Base-by-base conservation (phyloP, 2,113 vertebrate genomes). In the Castor canadensis region DNA sequence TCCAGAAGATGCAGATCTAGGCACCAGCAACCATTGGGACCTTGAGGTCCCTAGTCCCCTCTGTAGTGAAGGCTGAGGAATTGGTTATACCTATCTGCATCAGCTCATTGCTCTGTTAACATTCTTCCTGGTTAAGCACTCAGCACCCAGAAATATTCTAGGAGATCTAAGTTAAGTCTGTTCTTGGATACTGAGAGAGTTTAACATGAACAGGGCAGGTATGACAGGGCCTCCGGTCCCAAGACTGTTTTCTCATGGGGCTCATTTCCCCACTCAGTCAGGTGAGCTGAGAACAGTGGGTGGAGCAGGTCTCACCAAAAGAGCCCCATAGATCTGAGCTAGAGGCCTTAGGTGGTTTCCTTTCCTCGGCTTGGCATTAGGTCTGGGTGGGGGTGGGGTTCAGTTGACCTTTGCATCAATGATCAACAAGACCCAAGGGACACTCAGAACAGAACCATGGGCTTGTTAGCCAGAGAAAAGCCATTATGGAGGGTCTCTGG, bases 1-100 rank as follows among this genome's bases (percentile, higher is more conserved):
- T 66, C 58, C 58, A 56, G 62, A 94, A 95, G 38, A 77, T 32
- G 54, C 20, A 71, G 30, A 93, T 49, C 38, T 85, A 76, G n/a
- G 13, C n/a, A 35, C 56, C 35, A 60, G 90, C n/a, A 32, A 75
- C 30, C 19, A 4, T 2, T 1, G 32, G 54, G 12, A 26, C 20
- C 22, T 47, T 22, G 19, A 72, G 28, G 11, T 81, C n/a, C 73
- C 64, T 77, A 71, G 20, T 35, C 20, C 47, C 83, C 89, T 56
- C 38, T 4, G 8, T 49, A 83, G 22, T 30, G 47, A 75, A 87
- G 81, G 6, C 5, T 85, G 26, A 10, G 67, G 60, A 43, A 88
- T 28, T 19, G 16, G 38, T 69, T 76, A 69, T 3, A 16, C 0
- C 0, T 32, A 26, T 84, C 56, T 94, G 72, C 89, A 20, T 73